These are phyloP conservation scores for Rhyzopertha dominica DNA, from an alignment of 1,140 invertebrate species.

Conservation along the genomic window DNA sequence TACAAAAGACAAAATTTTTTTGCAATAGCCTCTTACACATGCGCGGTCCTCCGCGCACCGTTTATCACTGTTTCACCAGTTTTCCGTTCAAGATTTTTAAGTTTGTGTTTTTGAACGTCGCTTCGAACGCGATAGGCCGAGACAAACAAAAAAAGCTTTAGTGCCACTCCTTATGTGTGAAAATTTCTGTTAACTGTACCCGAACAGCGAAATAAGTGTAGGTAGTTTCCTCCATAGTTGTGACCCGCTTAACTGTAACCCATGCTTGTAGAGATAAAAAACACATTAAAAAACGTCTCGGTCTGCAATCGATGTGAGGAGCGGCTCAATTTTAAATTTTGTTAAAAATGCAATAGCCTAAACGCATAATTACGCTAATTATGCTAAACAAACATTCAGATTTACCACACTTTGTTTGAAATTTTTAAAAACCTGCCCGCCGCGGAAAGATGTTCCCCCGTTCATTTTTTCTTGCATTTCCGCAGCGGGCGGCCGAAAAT, in stretches of 20 bases:
- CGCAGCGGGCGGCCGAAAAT: neutral
- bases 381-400: slow-evolving; percentile 42
- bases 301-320: slow-evolving; percentile 12
- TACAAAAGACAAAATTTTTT: slow-evolving; percentile 38
- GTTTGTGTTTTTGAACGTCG: neutral
- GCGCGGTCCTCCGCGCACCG: slow-evolving; percentile 9
- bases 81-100: slow-evolving; percentile 5
- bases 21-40: slow-evolving; percentile 35
- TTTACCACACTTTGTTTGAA: slow-evolving; percentile 39
- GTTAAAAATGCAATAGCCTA: slow-evolving; percentile 44
- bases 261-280: slow-evolving; percentile 8
- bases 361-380: slow-evolving; percentile 35
- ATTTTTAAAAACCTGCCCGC: slow-evolving; percentile 21
- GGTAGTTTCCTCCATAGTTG: neutral
- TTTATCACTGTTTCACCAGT: slow-evolving; percentile 5
- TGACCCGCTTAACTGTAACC: neutral
- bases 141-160: slow-evolving; percentile 12
- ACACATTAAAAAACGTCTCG: slow-evolving; percentile 6
- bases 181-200: neutral
- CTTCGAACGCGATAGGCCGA: slow-evolving; percentile 11
- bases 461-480: slow-evolving; percentile 14
- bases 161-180: too few species aligned
- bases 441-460: neutral
- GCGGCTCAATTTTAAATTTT: slow-evolving; percentile 27
- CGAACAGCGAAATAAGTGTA: slow-evolving; percentile 1